Base-by-base conservation (phyloP, 2,888 invertebrate genomes). In the Callyntrura sp. region DNA sequence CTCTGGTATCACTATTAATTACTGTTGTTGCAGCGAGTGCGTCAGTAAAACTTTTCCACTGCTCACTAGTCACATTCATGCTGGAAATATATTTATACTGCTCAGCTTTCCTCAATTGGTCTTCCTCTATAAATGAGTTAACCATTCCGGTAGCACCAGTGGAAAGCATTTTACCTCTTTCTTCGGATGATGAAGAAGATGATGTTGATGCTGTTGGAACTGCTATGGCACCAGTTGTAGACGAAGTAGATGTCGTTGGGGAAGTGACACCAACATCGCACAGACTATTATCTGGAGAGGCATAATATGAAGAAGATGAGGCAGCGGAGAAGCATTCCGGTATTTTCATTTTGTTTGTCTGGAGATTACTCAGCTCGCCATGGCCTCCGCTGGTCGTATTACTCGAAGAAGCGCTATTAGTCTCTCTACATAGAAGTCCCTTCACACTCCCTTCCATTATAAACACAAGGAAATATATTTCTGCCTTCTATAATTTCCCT, bases 291-390 rank as follows among this genome's bases (percentile, higher is more conserved):
- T 78, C 78, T 78, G 78, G 28, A 14, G 60, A 28, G 28, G 25
- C 55, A 60, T 45, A 23, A n/a, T n/a, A n/a, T n/a, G n/a, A n/a
- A 23, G 48, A 51, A 23, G 76, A 6, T 12, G 82, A 70, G 1
- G 70, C 14, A 14, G 43, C 12, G 35, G 81, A 43, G 70, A 81
- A 79, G 81, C 73, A 25, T 43, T 35, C 81, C 23, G 73, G 82
- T 43, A 88, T 88, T 70, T 88, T 88, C 88, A 88, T 88, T 51
- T 48, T 87, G 81, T 87, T 87, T 82, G 73, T 28, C 57, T 70
- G 60, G 60, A 82, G 88, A 81, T 73, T 84, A 70, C 73, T 65
- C 17, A 73, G 70, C 45, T 70, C 57, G 25, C 51, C 70, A 73
- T 60, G 68, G 81, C 73, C 68, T 55, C 35, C 45, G 55, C 51